A percentile compares a stretch with the other conserved stretches of the same genome.
Evolutionary conservation across 2,113 vertebrate species (phyloP).

Genomic region (Parus major): DNA sequence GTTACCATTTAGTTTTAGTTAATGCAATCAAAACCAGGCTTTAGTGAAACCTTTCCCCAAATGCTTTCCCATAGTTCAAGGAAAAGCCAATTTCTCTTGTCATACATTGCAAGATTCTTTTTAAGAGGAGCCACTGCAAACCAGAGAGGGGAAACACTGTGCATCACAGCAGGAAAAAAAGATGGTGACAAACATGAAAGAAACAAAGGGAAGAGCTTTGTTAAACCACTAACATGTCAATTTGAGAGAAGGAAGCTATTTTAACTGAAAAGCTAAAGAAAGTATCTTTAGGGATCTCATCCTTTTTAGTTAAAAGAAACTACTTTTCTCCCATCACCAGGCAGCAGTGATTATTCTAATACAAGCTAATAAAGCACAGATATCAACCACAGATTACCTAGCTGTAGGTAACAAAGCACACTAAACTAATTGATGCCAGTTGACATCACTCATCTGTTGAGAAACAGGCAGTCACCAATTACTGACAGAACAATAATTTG

Average conservation of each 20-base stretch:
- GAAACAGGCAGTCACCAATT: not conserved
- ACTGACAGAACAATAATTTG: not conserved
- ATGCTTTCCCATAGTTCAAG: not conserved
- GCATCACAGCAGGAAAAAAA: not conserved
- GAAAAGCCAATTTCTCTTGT: conserved; percentile 20
- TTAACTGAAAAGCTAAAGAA: not conserved
- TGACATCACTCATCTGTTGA: not conserved
- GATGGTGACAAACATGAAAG: conserved; percentile 10
- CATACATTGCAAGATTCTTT: not conserved
- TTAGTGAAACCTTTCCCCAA: not conserved
- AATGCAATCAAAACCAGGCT: not conserved
- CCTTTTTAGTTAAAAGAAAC: not conserved
- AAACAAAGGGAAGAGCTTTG: not conserved
- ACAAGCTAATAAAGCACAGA: not conserved
- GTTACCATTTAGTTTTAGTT: not conserved
- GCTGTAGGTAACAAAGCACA: not conserved
- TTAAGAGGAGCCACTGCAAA: conserved; percentile 5
- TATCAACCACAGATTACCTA: not conserved
- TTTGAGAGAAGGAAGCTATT: conserved; percentile 15
- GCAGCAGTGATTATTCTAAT: not conserved
- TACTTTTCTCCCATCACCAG: not conserved
- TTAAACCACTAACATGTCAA: not conserved
- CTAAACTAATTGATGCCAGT: not conserved
- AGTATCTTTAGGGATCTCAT: not conserved
- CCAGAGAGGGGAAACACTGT: not conserved